Conservation (phyloP, 2,797 vertebrate species). For the Spheniscus humboldti region DNA sequence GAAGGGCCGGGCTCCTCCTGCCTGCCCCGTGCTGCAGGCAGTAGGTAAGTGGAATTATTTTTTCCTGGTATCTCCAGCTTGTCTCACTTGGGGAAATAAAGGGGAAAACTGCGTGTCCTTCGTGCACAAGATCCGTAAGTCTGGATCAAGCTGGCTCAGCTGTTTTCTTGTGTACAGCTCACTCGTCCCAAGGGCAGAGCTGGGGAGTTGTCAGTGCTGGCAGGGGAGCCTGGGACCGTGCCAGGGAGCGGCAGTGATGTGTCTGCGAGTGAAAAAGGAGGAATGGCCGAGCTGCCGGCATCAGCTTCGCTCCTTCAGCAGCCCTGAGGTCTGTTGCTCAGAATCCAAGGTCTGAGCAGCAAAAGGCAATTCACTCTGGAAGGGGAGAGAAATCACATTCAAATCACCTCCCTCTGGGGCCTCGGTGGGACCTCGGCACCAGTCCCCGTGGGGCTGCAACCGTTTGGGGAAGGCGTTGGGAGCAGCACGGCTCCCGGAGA, state of each 20-base stretch:
- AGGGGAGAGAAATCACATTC: background rate
- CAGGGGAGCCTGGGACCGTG: background rate
- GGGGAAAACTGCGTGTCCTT: fast-evolving
- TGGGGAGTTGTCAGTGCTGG: background rate
- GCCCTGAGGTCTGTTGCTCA: background rate
- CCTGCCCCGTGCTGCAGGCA: background rate
- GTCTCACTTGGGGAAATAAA: background rate
- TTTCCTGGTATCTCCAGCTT: background rate
- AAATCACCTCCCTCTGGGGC: background rate
- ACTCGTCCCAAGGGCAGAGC: background rate
- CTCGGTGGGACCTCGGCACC: fast-evolving
- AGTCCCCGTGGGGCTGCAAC: fast-evolving
- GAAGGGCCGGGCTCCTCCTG: background rate
- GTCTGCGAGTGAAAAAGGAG: background rate
- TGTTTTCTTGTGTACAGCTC: fast-evolving
- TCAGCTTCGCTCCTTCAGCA: fast-evolving
- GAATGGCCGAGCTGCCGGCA: background rate
- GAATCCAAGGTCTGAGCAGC: background rate
- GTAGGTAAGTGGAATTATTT: fast-evolving
- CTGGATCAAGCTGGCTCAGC: background rate
- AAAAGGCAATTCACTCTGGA: fast-evolving
- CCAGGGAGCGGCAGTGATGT: background rate
- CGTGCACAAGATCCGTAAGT: fast-evolving
- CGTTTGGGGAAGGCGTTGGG: background rate
- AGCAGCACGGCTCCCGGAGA: background rate